Conservation (phyloP, 2,888 invertebrate genomes). For the Eulithis prunata region DNA sequence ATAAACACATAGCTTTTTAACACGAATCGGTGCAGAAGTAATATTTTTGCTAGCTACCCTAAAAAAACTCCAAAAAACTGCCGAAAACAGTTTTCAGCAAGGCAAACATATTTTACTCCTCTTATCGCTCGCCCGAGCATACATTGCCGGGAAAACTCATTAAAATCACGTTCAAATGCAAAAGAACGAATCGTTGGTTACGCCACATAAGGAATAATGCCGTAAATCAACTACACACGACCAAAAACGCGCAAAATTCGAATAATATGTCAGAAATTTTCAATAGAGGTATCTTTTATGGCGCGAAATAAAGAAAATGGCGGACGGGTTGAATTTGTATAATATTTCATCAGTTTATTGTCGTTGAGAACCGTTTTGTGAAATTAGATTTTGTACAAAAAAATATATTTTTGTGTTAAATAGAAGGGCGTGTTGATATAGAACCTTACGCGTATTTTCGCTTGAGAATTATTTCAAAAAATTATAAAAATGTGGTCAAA, state of each 20-base stretch:
- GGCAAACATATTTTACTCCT: conserved; percentile 1
- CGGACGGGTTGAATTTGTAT: conserved; percentile 38
- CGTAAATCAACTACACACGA: conserved; percentile 28
- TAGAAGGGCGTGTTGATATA: conserved; percentile 8
- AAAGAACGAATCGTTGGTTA: conserved; percentile 17
- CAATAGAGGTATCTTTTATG: conserved; percentile 46
- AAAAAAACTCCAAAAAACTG: not conserved
- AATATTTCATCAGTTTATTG: conserved; percentile 43
- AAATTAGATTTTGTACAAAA: conserved; percentile 34
- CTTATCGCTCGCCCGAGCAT: conserved; percentile 10
- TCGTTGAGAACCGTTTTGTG: conserved; percentile 32
- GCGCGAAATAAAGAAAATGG: conserved; percentile 45
- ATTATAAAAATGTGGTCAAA: too few species aligned
- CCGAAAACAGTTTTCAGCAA: conserved; percentile 2
- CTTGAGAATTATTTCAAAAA: too few species aligned
- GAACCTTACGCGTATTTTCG: not conserved
- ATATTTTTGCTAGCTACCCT: too few species aligned
- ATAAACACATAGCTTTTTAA: too few species aligned
- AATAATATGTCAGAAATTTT: conserved; percentile 45
- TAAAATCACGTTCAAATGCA: conserved; percentile 25
- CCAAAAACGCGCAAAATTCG: conserved; percentile 33
- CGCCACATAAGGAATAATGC: conserved; percentile 24
- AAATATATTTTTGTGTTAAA: conserved; percentile 15
- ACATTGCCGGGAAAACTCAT: conserved; percentile 25
- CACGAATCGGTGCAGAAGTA: too few species aligned